Base-by-base conservation (phyloP, 2,113 vertebrate genomes). In the Anas platyrhynchos region DNA sequence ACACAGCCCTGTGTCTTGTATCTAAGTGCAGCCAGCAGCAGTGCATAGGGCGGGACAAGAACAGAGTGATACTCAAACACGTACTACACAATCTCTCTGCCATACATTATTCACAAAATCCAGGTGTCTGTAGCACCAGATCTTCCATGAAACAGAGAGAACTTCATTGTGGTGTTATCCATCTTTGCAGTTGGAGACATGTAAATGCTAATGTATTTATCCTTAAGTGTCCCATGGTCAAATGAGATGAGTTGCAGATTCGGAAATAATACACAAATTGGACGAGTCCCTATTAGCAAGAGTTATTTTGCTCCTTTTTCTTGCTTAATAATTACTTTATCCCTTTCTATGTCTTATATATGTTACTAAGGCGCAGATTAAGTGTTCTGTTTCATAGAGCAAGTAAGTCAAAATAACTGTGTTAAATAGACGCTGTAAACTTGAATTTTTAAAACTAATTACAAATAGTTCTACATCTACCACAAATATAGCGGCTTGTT, bases 231-330 rank as follows among this genome's bases (percentile, higher is more conserved):
- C 66, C 18, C 13, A 5, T 41, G 41, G 41, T 41, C 41, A 3
- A 41, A 26, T 6, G 17, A 41, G 31, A 16, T 22, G n/a, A 66
- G 13, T 18, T 61, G 27, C 23, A 63, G 22, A 36, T 66, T 56
- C 46, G 41, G 13, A 74, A 81, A 46, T 8, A 43, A 4, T 23
- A 69, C 18, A 2, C 3, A 77, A 58, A 44, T 63, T 17, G 59
- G 11, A n/a, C 5, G 2, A 12, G 4, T 17, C 3, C 26, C 41
- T 65, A 5, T 32, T 32, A 36, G 16, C 4, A 54, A 13, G 2
- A 15, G 16, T 25, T 36, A 1, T 74, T 83, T 38, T 7, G 1
- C 8, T 88, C 11, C 2, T 0, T 65, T 31, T 54, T 50, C 7
- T 6, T 50, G 13, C 17, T 8, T 75, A 67, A 13, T 36, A 54